Base-by-base conservation (phyloP, 1,140 invertebrate genomes). In the Lepidurus apus region DNA sequence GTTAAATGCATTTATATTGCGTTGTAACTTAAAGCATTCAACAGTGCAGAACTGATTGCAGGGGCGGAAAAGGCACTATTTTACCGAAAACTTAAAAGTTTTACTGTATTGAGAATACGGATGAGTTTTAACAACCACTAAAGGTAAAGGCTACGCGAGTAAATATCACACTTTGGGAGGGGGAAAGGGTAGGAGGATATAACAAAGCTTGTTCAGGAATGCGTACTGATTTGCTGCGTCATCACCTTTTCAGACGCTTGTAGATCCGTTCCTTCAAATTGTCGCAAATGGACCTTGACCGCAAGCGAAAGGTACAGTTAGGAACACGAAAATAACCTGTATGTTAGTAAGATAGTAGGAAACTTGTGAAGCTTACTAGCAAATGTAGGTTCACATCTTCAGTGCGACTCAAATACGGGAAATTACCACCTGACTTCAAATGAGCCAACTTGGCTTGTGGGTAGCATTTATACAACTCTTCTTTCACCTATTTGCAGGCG, bases 331-430 rank as follows among this genome's bases (percentile, higher is more conserved):
- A 44, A 47, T 21, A 44, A 43, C 74, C 24, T 34, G 3, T 73
- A 0, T 45, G 74, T 21, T 21, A n/a, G 43, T 74, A 11, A 78
- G 10, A 77, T 74, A 47, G n/a, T 43, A 78, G 17, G 21, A n/a
- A 34, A 73, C 24, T 42, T 43, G 53, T 65, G 17, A n/a, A 8
- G 42, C 84, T 87, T 88, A 95, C 95, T 88, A 94, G 89, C 83
- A 97, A 88, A 88, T 95, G 93, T 77, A 96, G 87, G 87, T 96
- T 96, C 26, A 96, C 93, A 89, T 97, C 95, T 82, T 92, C 92
- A 84, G 91, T 91, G 84, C 93, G 89, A 85, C 94, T 95, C 73
- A 97, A 87, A 83, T 95, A 97, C 5, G 95, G 95, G 86, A 96
- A 97, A 86, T 96, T 96, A 6, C 95, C 95, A 8, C 95, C 95